Evolutionary conservation across 1,140 invertebrate genomes (phyloP).

Genomic region (Pseudobourletiella spinata): DNA sequence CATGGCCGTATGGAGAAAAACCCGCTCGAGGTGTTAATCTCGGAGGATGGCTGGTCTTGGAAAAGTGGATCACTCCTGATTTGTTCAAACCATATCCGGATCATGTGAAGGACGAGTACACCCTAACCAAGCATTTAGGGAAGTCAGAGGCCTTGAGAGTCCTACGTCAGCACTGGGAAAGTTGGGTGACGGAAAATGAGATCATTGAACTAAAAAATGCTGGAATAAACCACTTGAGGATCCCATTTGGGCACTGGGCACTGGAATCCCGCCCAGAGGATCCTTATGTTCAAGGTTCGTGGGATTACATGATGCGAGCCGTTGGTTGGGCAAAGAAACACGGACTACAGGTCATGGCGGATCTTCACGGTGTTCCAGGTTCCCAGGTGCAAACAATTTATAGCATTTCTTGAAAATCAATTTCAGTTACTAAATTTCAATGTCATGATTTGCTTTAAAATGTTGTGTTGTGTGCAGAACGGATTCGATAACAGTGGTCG

Average conservation of each 20-base stretch:
- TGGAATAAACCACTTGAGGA: conserved; percentile 30
- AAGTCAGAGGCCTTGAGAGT: conserved; percentile 15
- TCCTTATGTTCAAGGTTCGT: conserved; percentile 7
- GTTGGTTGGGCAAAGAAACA: too few species aligned
- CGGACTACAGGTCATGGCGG: too few species aligned
- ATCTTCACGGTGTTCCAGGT: too few species aligned
- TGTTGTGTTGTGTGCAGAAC: conserved; percentile 15
- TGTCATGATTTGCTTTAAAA: not conserved
- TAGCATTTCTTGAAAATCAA: not conserved
- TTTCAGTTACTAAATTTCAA: not conserved
- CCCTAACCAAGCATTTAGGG: conserved; percentile 15
- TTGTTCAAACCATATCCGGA: conserved; percentile 13
- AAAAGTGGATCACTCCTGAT: conserved; percentile 31
- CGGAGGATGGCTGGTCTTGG: conserved; percentile 28
- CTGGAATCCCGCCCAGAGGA: conserved; percentile 9
- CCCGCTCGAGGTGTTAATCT: conserved; percentile 30
- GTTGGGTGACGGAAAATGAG: conserved; percentile 27
- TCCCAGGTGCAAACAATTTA: not conserved
- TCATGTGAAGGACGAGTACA: conserved; percentile 24
- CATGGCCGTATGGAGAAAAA: conserved; percentile 12
- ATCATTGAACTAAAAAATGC: conserved; percentile 19
- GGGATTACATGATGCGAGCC: too few species aligned
- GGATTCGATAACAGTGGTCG: conserved; percentile 27
- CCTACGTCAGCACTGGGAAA: conserved; percentile 25
- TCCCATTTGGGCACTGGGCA: conserved; percentile 34